Evolutionary conservation across 2,888 invertebrate genomes (phyloP), one percentile per base, ranked within the genome.

Genomic region (Ephialtes manifestator): DNA sequence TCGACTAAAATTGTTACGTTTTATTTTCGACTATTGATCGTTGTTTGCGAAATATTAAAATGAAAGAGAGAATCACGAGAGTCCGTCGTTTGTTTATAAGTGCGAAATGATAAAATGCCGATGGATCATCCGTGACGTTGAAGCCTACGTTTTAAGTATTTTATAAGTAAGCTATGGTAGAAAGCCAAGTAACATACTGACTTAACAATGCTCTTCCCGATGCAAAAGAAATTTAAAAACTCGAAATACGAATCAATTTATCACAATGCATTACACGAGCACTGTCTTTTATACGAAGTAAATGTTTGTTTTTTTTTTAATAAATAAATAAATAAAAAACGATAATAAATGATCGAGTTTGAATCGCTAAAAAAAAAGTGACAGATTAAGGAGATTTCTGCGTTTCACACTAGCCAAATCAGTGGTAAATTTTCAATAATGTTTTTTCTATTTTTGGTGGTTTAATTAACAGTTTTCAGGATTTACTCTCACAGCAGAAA

Each of bases 111-210:
- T 65, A 31, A 43, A 35, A 58, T 15, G 24, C 28, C 81, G 70
- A 74, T 68, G 81, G 51, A 81, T 72, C 35, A 63, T 71, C 46
- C 60, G 80, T 43, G 67, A 51, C n/a, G 28, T 77, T 31, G 28
- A 43, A 71, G 82, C 80, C 79, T 81, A 80, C 60, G 70, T 87
- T 81, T 86, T 79, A 87, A 85, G 83, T 86, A 77, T 84, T 87
- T 87, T 83, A 31, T 79, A 85, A 85, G 81, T 48, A 35, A 51
- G 51, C 65, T 71, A 60, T 79, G 65, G 81, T 65, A 75, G 72
- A 39, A 68, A 76, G 84, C 46, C 28, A 53, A 75, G 63, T 74
- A 72, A 86, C 71, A 75, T 63, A 82, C 63, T 65, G 70, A 78
- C 35, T 60, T 67, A 53, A 77, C 70, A 71, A 87, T 82, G 87